phyloP scores from a whole-genome alignment of 2,113 vertebrate species.

The Osmerus mordax region DNA sequence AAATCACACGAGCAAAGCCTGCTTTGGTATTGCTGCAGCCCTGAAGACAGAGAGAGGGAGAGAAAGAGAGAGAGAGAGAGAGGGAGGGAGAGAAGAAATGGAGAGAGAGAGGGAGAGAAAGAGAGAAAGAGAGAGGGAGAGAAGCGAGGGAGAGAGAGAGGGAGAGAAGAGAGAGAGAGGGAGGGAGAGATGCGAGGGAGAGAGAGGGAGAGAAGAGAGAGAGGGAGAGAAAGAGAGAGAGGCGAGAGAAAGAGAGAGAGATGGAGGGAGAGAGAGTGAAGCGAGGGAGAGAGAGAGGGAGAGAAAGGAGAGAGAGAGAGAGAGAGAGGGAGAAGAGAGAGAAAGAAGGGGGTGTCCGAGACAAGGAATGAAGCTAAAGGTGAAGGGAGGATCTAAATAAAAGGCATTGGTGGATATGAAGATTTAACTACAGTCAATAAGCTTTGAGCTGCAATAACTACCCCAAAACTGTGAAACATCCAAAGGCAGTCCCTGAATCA shows the following conservation, averaged over 20 bases:
- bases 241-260: background rate
- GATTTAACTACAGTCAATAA: too few species aligned
- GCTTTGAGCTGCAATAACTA: too few species aligned
- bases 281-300: background rate
- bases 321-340: too few species aligned
- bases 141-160: background rate
- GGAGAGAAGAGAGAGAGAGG: background rate
- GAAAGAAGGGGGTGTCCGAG: too few species aligned
- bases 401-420: too few species aligned
- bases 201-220: background rate
- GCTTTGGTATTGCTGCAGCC: slow-evolving; percentile 38
- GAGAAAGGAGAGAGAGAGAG: too few species aligned
- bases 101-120: background rate
- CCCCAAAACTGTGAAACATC: too few species aligned
- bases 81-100: background rate
- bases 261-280: background rate
- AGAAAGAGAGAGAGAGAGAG: slow-evolving; percentile 13
- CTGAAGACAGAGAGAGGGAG: slow-evolving; percentile 39
- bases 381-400: too few species aligned
- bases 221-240: background rate
- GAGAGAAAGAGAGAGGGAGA: background rate
- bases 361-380: too few species aligned
- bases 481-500: too few species aligned
- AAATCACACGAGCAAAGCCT: slow-evolving; percentile 73
- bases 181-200: background rate